Evolutionary conservation across 2,797 vertebrate species (phyloP), one percentile per base, ranked within the genome.

Genomic region (Pachyuromys duprasi): DNA sequence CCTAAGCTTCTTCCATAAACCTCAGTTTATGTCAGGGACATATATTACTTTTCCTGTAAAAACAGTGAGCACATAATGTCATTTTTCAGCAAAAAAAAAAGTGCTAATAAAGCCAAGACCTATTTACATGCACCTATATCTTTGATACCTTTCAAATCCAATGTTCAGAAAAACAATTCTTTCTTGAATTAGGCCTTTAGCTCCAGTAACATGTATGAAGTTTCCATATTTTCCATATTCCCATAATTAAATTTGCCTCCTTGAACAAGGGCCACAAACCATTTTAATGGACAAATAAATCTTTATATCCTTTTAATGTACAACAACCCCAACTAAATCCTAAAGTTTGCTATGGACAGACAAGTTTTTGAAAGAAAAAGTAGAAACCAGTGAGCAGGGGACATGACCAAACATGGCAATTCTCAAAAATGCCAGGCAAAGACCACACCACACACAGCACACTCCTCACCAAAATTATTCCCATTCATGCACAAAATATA

Each of bases 241-340:
- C 70, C 24, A 87, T 79, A 83, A 70, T 95, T 94, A 49, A 2
- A 76, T 75, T 13, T 63, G 81, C 5, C 9, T 93, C 84, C 33
- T 67, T 90, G 2, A 96, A 90, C 5, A 93, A 69, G 2, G 89
- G 22, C 42, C 55, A 67, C 90, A 95, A 69, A 57, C 55, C 86
- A 89, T 74, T 84, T 89, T 65, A 88, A 12, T 72, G 18, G 86
- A n/a, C 67, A 93, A 96, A 97, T 24, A 91, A 89, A 70, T 67
- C 18, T 81, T 91, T 53, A 89, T 18, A 26, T 28, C n/a, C 79
- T 26, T 17, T 81, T 94, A 89, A 93, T 57, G 15, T 57, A 76
- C 0, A 93, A 75, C 7, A 86, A 65, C 7, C 22, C 86, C 75
- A 86, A 82, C 74, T 93, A 89, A 93, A 92, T 79, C 72, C 82